Evolutionary conservation across 2,113 vertebrate genomes (phyloP), one percentile per base, ranked within the genome.

Genomic region (Parotia lawesii): DNA sequence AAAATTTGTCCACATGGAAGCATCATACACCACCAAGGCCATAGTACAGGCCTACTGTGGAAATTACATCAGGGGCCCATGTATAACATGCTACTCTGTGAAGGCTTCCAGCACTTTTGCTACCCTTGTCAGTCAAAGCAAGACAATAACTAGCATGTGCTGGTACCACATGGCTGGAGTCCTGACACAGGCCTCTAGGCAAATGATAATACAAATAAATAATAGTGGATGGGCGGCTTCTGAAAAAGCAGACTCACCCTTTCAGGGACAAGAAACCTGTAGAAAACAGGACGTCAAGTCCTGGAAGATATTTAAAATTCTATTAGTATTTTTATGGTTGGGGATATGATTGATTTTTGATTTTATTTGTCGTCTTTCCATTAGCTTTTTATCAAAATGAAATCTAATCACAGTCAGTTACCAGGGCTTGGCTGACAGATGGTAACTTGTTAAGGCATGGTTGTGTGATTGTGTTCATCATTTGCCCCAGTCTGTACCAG

Each of bases 381-480:
- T 90, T 83, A 82, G 54, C 37, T 82, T 91, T 95, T 85, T 90
- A 94, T 90, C 75, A 80, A 90, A 91, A 94, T 47, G 21, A 93
- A 90, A 95, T 85, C 67, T 85, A 91, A 95, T 87, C 82, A 50
- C 48, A 76, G 60, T 25, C 50, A 38, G 60, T 75, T 75, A 85
- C 58, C 37, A 75, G 69, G 69, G 73, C 61, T 87, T 9, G 9
- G 45, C 75, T 94, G 87, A 87, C 90, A 94, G 93, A 93, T 54
- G 78, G 85, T 87, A 85, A 87, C 92, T 75, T 89, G 35, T 76
- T 93, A 82, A 89, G 71, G 66, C 50, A 57, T 57, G 53, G 51
- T 38, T 88, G 47, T 62, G 51, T 79, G 82, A 83, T 13, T 66
- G 35, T 77, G 82, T 79, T 83, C 47, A 65, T 85, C 37, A 19